Evolutionary conservation across 2,113 vertebrate species (phyloP), one percentile per base, ranked within the genome.

Genomic region (Percina caprodes): DNA sequence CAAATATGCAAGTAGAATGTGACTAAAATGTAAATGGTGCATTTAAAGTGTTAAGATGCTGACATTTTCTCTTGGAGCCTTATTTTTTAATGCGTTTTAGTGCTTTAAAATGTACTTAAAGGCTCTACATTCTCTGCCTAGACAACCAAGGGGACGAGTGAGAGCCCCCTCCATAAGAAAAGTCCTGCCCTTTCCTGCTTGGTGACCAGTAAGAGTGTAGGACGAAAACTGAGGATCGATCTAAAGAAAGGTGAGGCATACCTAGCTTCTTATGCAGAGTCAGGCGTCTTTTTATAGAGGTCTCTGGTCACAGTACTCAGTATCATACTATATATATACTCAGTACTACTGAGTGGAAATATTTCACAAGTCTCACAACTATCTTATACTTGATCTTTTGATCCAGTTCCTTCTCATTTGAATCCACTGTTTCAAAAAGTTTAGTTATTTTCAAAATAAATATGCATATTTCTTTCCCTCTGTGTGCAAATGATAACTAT

Each of bases 221-320:
- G 96, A 79, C 96, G 97, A 74, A 97, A 94, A 92, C 93, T 99
- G 86, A 97, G 95, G 92, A 98, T 99, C 66, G 97, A 99, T 86
- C 94, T 99, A 66, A 99, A 96, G 90, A 99, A 99, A 97, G 98
- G 98, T 99, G 91, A 92, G 80, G 18, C 35, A 5, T 52, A 59
- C 16, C 19, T 65, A 16, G 8, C 9, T 49, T 16, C 4, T 23
- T 14, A 26, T 16, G 18, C n/a, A 55, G 3, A n/a, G 30, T 58
- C 26, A 2, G 19, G 15, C 1, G 3, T 26, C 51, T 60, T 48
- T 30, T 6, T 5, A 15, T 3, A 23, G 9, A 48, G 3, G 21
- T 33, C 14, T 48, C 15, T 23, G 33, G 23, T 71, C 68, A n/a
- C n/a, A n/a, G n/a, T n/a, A n/a, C n/a, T n/a, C n/a, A n/a, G n/a